Base-by-base conservation (phyloP, 2,888 invertebrate genomes). In the Brachylomia viminalis region DNA sequence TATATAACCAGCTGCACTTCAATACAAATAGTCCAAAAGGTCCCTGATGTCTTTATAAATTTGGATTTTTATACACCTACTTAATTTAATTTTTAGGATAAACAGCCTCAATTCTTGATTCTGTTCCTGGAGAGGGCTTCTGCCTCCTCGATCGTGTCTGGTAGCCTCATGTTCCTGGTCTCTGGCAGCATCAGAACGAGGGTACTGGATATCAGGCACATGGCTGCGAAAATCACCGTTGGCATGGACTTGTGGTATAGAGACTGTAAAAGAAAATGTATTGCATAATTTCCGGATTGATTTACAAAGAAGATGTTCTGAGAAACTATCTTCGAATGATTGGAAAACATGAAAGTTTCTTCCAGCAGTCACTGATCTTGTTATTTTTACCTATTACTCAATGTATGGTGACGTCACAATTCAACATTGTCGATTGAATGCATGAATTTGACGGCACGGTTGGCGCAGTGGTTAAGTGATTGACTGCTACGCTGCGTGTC, bases 71-170 rank as follows among this genome's bases (percentile, higher is more conserved):
- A 71, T 65, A 72, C 49, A 70, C 58, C 85, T 83, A 83, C 77
- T 81, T 82, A 82, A 68, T 54, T 54, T 15, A 52, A 17, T 23
- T 56, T 71, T 62, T 76, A 64, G 13, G 49, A 47, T 75, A 38
- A 38, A 80, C 80, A 30, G 91, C 90, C 27, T 87, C 77, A 86
- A 38, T 90, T 83, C 88, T 93, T 93, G 79, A 87, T 91, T 86
- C 92, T 94, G 88, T 92, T 91, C 75, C 91, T 90, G 30, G 95
- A 95, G 0, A 96, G 88, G 33, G 97, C 96, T 92, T 97, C 97
- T 0, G 98, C 98, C 87, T 98, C 98, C 84, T 97, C 97, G 42
- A 98, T 97, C 2, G 98, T 98, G 93, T 98, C 98, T 0, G 97
- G 97, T 0, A 97, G 93, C 84, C 97, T 97, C 83, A 97, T 97